Base-by-base conservation (phyloP, 2,888 invertebrate species). In the Zonitis immaculata region DNA sequence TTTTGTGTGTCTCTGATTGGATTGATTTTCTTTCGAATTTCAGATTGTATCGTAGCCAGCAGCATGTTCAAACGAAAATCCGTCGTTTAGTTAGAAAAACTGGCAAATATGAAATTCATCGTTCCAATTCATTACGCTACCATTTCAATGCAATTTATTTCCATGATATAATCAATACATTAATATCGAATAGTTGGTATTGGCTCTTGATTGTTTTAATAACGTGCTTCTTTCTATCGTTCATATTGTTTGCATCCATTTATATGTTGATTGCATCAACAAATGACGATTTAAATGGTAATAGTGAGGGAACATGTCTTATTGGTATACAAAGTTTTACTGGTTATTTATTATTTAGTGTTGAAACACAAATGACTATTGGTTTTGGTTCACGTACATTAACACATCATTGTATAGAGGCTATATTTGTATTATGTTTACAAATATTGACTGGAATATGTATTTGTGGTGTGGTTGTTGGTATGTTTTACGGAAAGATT, bases 381-480 rank as follows among this genome's bases (percentile, higher is more conserved):
- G 94, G 93, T 0, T 94, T 91, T 69, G 93, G 93, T 1, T 83
- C 83, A 14, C 80, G 92, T 54, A 88, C 83, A 70, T 89, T 90
- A 0, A 64, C 52, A 35, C 89, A 90, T 61, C 86, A 91, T 68
- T 95, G 94, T 69, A 88, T 91, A 0, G 90, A 91, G 73, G 91
- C 89, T 0, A 85, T 91, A 46, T 83, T 91, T 56, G 78, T 92
- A 11, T 85, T 94, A 80, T 88, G 90, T 49, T 74, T 90, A 60
- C 93, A 94, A 79, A 89, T 90, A 61, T 82, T 87, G 57, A 78
- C 83, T 43, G 87, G 88, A 1, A 62, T 66, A 20, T 68, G 66
- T 11, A 63, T 73, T 20, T 70, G 72, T 47, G 73, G 73, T 67
- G 64, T 67, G 49, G 72, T 78, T 67, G 72, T 77, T 12, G 76